A percentile compares a stretch with the other conserved stretches of the same genome.
phyloP scores from a whole-genome alignment of 1,140 invertebrate species.

The Cheumatopsyche charites region DNA sequence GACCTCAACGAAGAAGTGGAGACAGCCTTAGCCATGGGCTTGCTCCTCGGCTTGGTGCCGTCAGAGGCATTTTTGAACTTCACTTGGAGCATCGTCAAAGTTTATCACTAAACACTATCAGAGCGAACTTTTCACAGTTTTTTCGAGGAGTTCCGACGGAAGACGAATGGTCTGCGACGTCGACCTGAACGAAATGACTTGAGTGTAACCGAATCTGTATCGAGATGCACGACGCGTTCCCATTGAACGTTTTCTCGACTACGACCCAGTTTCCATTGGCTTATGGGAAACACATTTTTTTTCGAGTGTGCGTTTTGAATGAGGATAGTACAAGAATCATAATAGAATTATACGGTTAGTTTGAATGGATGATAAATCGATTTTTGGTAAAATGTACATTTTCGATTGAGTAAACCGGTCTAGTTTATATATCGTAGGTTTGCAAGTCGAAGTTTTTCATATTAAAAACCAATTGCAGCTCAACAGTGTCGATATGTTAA shows the following conservation, averaged over 20 bases:
- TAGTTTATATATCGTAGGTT: no score
- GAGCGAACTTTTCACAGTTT: no score
- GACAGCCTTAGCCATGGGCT: not conserved
- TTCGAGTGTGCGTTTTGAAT: no score
- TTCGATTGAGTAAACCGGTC: no score
- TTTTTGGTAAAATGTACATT: no score
- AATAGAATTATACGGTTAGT: no score
- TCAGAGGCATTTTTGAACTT: slow-evolving; percentile 8
- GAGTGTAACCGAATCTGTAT: slow-evolving; percentile 21
- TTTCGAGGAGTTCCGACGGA: not conserved
- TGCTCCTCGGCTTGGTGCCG: not conserved
- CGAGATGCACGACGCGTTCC: slow-evolving; percentile 21
- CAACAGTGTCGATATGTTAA: no score
- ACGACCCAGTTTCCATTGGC: slow-evolving; percentile 11
- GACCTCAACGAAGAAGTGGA: not conserved
- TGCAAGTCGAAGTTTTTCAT: no score
- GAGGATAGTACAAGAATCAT: no score
- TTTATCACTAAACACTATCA: no score
- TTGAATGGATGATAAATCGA: no score
- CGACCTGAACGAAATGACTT: not conserved
- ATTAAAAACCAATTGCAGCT: no score
- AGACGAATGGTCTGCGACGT: not conserved
- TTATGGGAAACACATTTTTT: slow-evolving; percentile 6
- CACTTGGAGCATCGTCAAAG: not conserved
- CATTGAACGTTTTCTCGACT: slow-evolving; percentile 9